Evolutionary conservation across 2,888 invertebrate genomes (phyloP).

Genomic region (Drosophila macrothrix): DNA sequence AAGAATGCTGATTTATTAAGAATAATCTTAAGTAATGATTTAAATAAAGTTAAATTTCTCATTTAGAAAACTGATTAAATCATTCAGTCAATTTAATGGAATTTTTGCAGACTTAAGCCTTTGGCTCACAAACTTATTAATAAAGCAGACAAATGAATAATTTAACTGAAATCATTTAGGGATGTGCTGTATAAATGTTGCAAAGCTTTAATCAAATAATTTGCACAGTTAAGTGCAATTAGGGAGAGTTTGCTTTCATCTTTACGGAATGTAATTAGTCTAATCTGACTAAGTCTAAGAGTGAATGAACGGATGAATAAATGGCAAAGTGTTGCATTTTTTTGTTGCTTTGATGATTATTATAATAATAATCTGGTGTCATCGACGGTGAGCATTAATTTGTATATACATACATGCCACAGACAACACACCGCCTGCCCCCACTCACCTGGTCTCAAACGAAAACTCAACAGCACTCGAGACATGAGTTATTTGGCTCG

Average conservation of each 20-base stretch:
- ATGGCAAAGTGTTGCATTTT: conserved; percentile 21
- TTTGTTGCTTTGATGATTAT: conserved; percentile 19
- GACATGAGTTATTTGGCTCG: conserved; percentile 76
- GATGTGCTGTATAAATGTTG: conserved; percentile 12
- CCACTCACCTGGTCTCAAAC: conserved; percentile 36
- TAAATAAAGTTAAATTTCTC: not conserved
- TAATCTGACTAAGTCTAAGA: conserved; percentile 29
- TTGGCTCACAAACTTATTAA: not conserved
- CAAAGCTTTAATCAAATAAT: conserved; percentile 16
- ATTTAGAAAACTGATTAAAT: not conserved
- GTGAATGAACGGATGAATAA: conserved; percentile 24
- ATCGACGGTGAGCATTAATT: conserved; percentile 37
- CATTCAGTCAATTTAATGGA: not conserved
- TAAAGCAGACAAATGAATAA: conserved; percentile 16
- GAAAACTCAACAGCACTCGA: conserved; percentile 78
- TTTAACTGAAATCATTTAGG: conserved; percentile 26
- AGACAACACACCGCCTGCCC: conserved; percentile 6
- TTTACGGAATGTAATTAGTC: conserved; percentile 46
- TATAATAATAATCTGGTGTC: conserved; percentile 49
- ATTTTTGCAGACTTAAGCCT: not conserved
- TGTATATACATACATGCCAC: conserved; percentile 9
- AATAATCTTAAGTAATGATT: not conserved
- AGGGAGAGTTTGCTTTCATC: conserved; percentile 30
- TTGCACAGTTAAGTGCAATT: conserved; percentile 1
- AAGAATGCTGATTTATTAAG: not conserved